Base-by-base conservation (phyloP, 2,113 vertebrate genomes). In the Spermophilus dauricus region DNA sequence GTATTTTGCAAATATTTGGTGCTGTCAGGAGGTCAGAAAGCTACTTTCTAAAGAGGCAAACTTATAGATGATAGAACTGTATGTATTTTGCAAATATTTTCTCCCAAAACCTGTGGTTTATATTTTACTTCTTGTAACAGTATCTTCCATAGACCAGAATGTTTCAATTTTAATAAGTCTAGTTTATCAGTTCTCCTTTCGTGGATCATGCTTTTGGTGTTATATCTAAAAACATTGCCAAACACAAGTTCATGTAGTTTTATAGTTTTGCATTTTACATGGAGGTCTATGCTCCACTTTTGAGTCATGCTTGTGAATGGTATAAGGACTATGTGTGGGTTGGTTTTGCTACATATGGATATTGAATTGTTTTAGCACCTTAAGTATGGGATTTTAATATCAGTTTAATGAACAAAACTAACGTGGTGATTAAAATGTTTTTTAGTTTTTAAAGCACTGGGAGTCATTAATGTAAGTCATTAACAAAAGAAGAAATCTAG, bases 401-500 rank as follows among this genome's bases (percentile, higher is more conserved):
- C 18, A 65, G 42, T 22, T 77, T 91, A 95, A 87, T 63, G 77
- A 78, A 63, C 58, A 75, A 95, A 86, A 24, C 70, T 65, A 73
- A 20, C 1, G 8, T 51, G 34, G 30, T 73, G 34, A 91, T 85
- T 48, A 91, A 95, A 81, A 39, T 86, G 20, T 9, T 56, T 77
- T 45, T 93, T 8, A 76, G 39, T 76, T 53, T 93, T 1, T 48
- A 37, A 95, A 53, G 16, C 22, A 26, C 8, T n/a, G 61, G 56
- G 11, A 65, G 42, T 58, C 6, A 65, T 77, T 81, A 85, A 69
- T 20, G 4, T 34, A 18, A 96, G 18, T 18, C 53, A 75, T 86
- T 89, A 65, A 87, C 51, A 76, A 95, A 91, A 4, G 37, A 67
- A 84, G 87, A 91, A 95, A 81, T 56, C 34, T 37, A 73, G 28